These are phyloP conservation scores for Pegea sp. DNA, from an alignment of 23 tunicate species.

Conservation along the genomic window DNA sequence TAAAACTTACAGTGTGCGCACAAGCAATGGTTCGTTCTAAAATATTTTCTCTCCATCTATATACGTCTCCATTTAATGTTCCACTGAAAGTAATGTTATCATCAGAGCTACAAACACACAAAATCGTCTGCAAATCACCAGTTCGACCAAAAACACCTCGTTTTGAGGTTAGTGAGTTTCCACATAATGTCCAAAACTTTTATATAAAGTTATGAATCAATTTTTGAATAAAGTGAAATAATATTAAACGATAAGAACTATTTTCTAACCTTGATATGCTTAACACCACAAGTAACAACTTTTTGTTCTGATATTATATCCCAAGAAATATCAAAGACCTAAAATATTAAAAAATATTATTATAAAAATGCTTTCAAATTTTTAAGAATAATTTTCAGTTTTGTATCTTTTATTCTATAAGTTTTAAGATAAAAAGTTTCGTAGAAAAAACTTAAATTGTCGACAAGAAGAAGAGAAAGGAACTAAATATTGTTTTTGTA, in stretches of 20 bases:
- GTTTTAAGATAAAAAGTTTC: too few species aligned
- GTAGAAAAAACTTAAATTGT: too few species aligned
- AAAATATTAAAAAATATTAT: slow-evolving; percentile 1
- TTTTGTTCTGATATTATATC: slow-evolving; percentile 23
- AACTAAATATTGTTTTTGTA: too few species aligned
- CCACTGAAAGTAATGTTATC: slow-evolving; percentile 48
- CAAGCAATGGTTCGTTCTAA: slow-evolving; percentile 24
- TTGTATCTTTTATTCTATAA: too few species aligned
- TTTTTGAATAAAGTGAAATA: not conserved
- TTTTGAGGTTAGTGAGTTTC: slow-evolving; percentile 70
- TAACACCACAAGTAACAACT: slow-evolving; percentile 86
- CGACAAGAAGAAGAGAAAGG: too few species aligned
- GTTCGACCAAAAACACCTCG: slow-evolving; percentile 87
- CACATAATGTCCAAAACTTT: slow-evolving; percentile 82
- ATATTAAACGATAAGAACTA: not conserved
- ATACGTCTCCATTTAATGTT: slow-evolving; percentile 75
- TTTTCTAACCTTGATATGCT: slow-evolving; percentile 77
- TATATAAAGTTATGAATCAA: not conserved
- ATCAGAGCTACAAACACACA: slow-evolving; percentile 42
- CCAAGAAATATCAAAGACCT: slow-evolving; percentile 84
- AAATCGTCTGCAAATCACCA: slow-evolving; percentile 71
- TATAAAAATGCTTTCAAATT: too few species aligned
- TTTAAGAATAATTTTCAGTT: too few species aligned
- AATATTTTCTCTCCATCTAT: slow-evolving; percentile 70
- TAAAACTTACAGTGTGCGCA: slow-evolving; percentile 44